Evolutionary conservation across 1,140 invertebrate genomes (phyloP).

Genomic region (Monomorium pharaonis): DNA sequence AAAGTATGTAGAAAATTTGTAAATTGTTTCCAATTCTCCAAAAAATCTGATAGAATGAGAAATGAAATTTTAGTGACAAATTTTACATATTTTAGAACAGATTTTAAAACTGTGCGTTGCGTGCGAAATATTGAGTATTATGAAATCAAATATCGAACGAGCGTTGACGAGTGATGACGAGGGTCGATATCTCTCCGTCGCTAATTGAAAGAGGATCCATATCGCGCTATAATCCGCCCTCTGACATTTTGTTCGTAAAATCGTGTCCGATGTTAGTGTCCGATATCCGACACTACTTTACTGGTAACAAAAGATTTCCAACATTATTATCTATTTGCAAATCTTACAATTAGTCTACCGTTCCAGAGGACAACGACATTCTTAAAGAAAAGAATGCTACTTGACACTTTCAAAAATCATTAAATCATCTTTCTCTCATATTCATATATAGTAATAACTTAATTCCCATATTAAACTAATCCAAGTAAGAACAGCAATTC

Average conservation of each 20-base stretch:
- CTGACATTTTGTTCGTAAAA: constrained; percentile 19
- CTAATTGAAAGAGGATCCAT: constrained; percentile 51
- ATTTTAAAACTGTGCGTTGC: not conserved
- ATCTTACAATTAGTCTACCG: not conserved
- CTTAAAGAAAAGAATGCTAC: not conserved
- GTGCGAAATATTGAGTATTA: not conserved
- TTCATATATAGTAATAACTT: not conserved
- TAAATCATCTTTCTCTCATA: not conserved
- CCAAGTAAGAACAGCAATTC: not conserved
- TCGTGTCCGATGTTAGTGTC: constrained; percentile 18
- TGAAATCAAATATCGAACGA: constrained; percentile 8
- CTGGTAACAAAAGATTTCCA: constrained; percentile 12
- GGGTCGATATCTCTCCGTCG: constrained; percentile 14
- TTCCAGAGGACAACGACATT: not conserved
- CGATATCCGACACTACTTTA: constrained; percentile 36
- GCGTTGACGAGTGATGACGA: not conserved
- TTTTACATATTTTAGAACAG: not conserved
- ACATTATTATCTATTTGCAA: constrained; percentile 22
- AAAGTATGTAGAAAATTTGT: not conserved
- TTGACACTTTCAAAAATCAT: not conserved
- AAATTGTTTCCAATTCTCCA: not conserved
- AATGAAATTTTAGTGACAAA: not conserved
- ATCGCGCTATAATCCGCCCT: constrained; percentile 19
- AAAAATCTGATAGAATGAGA: not conserved
- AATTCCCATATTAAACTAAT: not conserved